Evolutionary conservation across 92 coral and sea anemone genomes (phyloP).

Genomic region (Actinostola sp.): DNA sequence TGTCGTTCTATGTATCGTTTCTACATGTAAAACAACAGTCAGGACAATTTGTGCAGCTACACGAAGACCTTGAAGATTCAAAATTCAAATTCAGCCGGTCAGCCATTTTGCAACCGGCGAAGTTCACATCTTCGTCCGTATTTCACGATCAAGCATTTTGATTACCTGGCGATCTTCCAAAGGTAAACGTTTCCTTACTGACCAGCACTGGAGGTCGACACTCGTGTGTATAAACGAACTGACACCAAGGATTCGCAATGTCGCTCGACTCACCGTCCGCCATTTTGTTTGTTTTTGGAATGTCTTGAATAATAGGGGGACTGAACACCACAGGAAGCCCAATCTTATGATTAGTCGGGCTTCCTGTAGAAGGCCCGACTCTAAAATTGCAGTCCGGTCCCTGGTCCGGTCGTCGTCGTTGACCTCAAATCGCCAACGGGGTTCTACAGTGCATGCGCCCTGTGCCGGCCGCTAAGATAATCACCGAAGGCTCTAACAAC

Average conservation of each 20-base stretch:
- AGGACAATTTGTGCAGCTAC: no score
- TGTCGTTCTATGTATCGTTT: no score
- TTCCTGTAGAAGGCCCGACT: no score
- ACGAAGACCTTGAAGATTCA: no score
- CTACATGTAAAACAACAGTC: no score
- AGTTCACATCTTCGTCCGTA: neutral
- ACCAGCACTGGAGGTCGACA: conserved; percentile 73
- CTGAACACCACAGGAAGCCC: conserved; percentile 20
- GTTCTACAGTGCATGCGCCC: no score
- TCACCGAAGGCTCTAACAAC: no score
- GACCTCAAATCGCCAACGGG: no score
- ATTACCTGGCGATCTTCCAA: conserved; percentile 81
- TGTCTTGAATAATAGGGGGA: neutral
- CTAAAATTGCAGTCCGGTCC: no score
- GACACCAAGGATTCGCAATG: conserved; percentile 55
- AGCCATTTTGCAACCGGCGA: neutral
- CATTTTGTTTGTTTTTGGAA: conserved; percentile 63
- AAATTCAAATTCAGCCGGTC: neutral
- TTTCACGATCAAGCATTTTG: neutral
- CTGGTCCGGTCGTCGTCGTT: no score
- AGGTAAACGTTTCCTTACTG: conserved; percentile 49
- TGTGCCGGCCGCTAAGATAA: no score
- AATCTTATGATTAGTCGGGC: conserved; percentile 47
- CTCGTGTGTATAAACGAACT: conserved; percentile 70
- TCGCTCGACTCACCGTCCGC: conserved; percentile 38